Evolutionary conservation across 2,888 invertebrate species (phyloP).

Genomic region (Gnatocerus cornutus): DNA sequence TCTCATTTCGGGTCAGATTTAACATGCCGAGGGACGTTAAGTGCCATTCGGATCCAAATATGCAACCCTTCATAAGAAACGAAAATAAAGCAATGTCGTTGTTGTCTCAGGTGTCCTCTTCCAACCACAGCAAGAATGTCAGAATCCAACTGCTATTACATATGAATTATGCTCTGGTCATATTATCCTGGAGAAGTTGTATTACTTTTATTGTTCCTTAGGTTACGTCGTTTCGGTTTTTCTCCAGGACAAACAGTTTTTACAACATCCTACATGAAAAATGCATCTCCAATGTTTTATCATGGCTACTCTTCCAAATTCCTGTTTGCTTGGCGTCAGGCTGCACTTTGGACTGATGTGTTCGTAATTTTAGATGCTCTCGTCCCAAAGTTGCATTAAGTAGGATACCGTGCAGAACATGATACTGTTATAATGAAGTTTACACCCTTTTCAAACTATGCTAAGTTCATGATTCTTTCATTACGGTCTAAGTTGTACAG

Average conservation of each 20-base stretch:
- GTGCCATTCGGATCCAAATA: background rate
- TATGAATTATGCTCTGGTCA: conserved; percentile 39
- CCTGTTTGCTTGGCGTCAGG: background rate
- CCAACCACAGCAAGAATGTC: conserved; percentile 17
- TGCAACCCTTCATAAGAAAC: background rate
- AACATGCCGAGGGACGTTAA: conserved; percentile 24
- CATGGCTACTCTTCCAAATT: conserved; percentile 4
- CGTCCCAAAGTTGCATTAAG: conserved; percentile 3
- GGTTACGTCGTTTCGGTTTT: conserved; percentile 17
- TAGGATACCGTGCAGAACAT: background rate
- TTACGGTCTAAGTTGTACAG: conserved; percentile 7
- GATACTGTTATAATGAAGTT: conserved; percentile 7
- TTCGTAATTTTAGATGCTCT: conserved; percentile 7
- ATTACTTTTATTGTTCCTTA: conserved; percentile 35
- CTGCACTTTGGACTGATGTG: conserved; percentile 16
- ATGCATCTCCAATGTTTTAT: conserved; percentile 40
- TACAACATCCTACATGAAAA: conserved; percentile 42
- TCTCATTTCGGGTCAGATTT: conserved; percentile 41
- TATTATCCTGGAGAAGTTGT: conserved; percentile 38
- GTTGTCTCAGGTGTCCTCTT: conserved; percentile 42
- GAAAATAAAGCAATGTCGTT: conserved; percentile 26
- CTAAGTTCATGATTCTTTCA: conserved; percentile 18
- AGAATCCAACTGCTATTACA: conserved; percentile 22
- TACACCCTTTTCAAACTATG: conserved; percentile 9
- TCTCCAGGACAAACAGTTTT: conserved; percentile 22